These are phyloP conservation scores for Todus mexicanus DNA, from an alignment of 2,797 vertebrate species.

Conservation along the genomic window DNA sequence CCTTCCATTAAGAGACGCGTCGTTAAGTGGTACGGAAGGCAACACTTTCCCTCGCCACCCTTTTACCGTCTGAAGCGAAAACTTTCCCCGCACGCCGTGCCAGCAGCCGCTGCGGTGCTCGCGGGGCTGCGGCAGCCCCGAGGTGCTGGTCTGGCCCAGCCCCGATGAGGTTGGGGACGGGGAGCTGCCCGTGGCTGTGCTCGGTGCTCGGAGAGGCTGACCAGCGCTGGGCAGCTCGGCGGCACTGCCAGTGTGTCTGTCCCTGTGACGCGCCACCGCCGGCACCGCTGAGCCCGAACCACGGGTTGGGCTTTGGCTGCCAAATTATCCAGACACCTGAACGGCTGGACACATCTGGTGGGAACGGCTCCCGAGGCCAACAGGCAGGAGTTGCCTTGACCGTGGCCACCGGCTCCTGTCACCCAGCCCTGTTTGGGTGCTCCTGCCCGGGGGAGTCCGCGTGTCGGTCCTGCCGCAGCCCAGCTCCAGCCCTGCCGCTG, in stretches of 20 bases:
- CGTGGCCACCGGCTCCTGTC: accelerated
- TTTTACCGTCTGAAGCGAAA: not conserved
- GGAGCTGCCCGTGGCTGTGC: accelerated
- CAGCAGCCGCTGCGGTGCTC: not conserved
- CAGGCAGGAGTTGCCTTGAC: not conserved
- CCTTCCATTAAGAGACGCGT: constrained; percentile 30
- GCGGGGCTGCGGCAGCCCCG: not conserved
- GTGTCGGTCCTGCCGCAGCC: not conserved
- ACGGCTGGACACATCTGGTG: not conserved
- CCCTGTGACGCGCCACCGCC: not conserved
- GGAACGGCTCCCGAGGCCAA: not conserved
- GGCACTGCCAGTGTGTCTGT: not conserved
- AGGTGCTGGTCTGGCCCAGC: not conserved
- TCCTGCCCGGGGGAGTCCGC: accelerated
- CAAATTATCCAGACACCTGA: not conserved
- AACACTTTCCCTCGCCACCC: not conserved
- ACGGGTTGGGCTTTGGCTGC: not conserved
- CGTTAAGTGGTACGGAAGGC: constrained; percentile 3
- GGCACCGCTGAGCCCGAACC: not conserved
- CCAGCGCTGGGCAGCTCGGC: accelerated
- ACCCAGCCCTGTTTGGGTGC: accelerated
- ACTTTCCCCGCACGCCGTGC: not conserved
- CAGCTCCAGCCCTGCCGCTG: accelerated
- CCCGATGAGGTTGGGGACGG: accelerated
- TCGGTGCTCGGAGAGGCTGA: accelerated